A percentile compares a stretch with the other conserved stretches of the same genome.
These are phyloP conservation scores for Falco biarmicus DNA, from an alignment of 2,797 vertebrate species.

Conservation along the genomic window DNA sequence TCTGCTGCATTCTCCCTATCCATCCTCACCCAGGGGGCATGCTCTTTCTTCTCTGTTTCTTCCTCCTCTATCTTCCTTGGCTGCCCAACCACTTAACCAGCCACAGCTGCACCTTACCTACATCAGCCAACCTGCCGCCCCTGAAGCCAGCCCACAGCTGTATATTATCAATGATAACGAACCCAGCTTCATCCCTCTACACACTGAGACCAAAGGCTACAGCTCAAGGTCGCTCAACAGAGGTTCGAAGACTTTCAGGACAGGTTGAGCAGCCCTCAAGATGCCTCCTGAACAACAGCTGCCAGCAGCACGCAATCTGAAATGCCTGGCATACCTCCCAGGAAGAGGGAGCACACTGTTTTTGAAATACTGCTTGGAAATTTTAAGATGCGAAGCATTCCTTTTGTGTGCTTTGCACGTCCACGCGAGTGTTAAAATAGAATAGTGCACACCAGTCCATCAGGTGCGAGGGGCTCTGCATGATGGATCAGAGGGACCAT, in stretches of 20 bases:
- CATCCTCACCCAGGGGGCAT: too few relatives aligned
- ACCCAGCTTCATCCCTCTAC: too few relatives aligned
- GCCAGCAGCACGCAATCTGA: neutral
- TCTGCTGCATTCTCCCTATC: too few relatives aligned
- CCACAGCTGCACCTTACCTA: too few relatives aligned
- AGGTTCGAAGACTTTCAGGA: neutral
- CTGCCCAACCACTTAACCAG: too few relatives aligned
- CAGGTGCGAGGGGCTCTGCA: rapidly evolving
- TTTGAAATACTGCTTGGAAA: neutral
- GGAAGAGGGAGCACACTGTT: rapidly evolving
- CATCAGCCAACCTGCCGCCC: too few relatives aligned
- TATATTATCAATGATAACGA: too few relatives aligned
- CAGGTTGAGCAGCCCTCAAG: neutral
- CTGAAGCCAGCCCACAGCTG: too few relatives aligned
- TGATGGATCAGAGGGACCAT: neutral
- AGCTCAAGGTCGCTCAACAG: neutral
- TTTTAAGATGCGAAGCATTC: neutral
- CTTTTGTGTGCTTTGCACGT: neutral
- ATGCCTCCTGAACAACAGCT: neutral
- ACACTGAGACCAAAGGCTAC: neutral
- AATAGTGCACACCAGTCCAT: neutral
- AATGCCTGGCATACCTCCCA: neutral
- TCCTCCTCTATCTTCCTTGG: too few relatives aligned
- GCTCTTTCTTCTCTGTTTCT: too few relatives aligned
- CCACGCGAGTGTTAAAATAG: neutral